These are phyloP conservation scores for Bactericera cockerelli DNA, from an alignment of 1,140 invertebrate genomes.

Conservation along the genomic window DNA sequence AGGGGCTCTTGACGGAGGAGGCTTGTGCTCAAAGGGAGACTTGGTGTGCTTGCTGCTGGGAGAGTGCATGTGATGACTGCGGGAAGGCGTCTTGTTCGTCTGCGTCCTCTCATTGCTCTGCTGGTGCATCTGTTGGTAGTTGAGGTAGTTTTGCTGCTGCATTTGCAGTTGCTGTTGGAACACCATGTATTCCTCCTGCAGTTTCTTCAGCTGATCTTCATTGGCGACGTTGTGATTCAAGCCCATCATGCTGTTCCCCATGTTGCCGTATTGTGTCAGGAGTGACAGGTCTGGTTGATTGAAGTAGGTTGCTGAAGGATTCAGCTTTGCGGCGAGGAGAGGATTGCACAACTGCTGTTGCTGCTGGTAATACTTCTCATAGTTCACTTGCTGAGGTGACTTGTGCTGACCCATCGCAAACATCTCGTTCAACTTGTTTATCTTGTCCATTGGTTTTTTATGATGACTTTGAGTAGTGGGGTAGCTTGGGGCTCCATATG, in stretches of 20 bases:
- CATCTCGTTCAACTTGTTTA: background rate
- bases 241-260: background rate
- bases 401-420: background rate
- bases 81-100: no score
- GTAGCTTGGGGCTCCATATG: no score
- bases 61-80: no score
- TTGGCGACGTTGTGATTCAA: no score
- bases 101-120: background rate
- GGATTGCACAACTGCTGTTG: slow-evolving; percentile 13
- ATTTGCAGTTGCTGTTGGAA: slow-evolving; percentile 8
- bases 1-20: no score
- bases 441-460: background rate
- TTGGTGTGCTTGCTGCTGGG: no score
- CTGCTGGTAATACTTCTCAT: slow-evolving; percentile 8
- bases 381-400: background rate
- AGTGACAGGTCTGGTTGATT: background rate
- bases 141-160: slow-evolving; percentile 3
- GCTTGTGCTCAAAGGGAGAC: no score
- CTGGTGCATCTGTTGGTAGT: background rate
- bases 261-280: slow-evolving; percentile 2
- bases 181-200: background rate
- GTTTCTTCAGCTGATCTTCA: background rate
- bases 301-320: slow-evolving; percentile 2
- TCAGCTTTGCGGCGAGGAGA: background rate
- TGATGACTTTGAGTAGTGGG: background rate